Conservation (phyloP, 2,113 vertebrate species). For the Pollimyrus isidori region DNA sequence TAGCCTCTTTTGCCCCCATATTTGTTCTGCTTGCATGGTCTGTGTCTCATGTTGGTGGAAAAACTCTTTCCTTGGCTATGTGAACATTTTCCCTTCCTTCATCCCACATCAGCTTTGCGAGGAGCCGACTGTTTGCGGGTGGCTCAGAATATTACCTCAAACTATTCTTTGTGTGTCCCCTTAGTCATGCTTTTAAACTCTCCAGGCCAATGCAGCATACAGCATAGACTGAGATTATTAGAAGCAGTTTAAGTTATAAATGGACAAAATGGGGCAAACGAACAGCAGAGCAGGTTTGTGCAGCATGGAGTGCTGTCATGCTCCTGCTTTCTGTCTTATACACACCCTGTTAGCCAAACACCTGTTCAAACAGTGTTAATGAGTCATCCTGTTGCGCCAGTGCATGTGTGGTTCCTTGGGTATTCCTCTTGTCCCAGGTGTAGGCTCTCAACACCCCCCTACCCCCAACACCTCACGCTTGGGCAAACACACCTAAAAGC, state of each 20-base stretch:
- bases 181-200: not conserved
- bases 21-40: not conserved
- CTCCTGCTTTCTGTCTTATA: not conserved
- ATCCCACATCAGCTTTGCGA: not conserved
- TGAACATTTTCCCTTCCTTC: not conserved
- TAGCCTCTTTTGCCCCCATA: slow-evolving; percentile 47
- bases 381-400: slow-evolving; percentile 43
- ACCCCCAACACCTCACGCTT: not conserved
- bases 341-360: slow-evolving; percentile 38
- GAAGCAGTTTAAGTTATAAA: not conserved
- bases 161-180: not conserved
- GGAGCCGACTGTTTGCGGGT: not conserved
- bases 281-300: not conserved
- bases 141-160: not conserved
- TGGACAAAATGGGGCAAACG: not conserved
- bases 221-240: not conserved
- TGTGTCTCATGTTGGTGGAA: not conserved
- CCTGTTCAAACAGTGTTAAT: slow-evolving; percentile 64
- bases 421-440: not conserved
- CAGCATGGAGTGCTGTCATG: not conserved
- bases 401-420: not conserved
- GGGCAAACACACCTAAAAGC: not conserved
- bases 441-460: not conserved
- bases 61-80: not conserved
- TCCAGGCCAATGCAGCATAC: not conserved